Evolutionary conservation across 2,888 invertebrate species (phyloP), one percentile per base, ranked within the genome.

Genomic region (Drosophila greeni): DNA sequence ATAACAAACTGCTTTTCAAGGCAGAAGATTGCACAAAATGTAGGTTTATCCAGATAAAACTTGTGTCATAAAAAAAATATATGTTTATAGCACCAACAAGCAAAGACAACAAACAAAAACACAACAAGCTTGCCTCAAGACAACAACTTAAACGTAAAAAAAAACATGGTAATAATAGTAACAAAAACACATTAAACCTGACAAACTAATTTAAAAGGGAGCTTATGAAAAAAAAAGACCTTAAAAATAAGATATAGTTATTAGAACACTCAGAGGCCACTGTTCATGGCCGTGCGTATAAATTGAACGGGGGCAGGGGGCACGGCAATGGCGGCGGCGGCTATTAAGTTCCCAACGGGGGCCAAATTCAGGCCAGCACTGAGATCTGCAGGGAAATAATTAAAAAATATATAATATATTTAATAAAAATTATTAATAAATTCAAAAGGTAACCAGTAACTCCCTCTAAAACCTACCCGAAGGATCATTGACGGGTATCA

Each of bases 241-340:
- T 56, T 45, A 31, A 23, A 59, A 56, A 24, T 39, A 37, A 31
- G n/a, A 33, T 29, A n/a, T 24, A 11, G 3, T 52, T n/a, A 11
- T 39, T 39, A 20, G n/a, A 33, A 7, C 12, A 16, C 23, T 82
- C 65, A 79, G 36, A 86, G 72, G 3, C 86, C 87, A 29, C 86
- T 86, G 57, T 86, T 86, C 76, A 83, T 82, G 55, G 74, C 75
- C 43, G 70, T 54, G 18, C 83, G 79, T 5, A 81, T 70, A 16
- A 78, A 78, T 55, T 79, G 80, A 43, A 76, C 49, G 14, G 86
- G 86, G 24, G 77, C 73, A 5, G 86, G 82, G n/a, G 70, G 66
- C 60, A 79, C 74, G 16, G 74, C 72, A 29, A 75, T 76, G 2
- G 75, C 79, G 5, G 86, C 84, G 26, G 86, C 87, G 9, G 80